Base-by-base conservation (phyloP, 2,797 vertebrate genomes). In the Phaenicophaeus curvirostris region DNA sequence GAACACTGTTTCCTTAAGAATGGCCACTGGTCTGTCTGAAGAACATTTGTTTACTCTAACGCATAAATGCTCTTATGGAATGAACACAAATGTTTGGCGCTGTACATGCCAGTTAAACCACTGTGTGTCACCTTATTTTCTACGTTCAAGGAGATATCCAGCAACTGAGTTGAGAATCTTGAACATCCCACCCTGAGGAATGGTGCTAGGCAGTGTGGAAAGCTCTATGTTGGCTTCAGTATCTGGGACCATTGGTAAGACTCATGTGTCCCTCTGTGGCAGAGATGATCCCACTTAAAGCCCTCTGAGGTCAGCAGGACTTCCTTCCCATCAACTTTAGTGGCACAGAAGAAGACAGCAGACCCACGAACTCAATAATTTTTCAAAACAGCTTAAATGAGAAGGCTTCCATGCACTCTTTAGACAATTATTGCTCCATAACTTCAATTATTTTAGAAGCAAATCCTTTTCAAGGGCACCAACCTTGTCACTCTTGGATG, bases 211-310 rank as follows among this genome's bases (percentile, higher is more conserved):
- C 25, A 14, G 16, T n/a, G 21, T 46, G 15, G 11, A 33, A 53
- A 93, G 8, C 6, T 42, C 67, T 55, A 13, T 42, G 18, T 37
- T 73, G 14, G 25, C 28, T 92, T 89, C 30, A 53, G 33, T 17
- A 30, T 21, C 13, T 61, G n/a, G 19, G 8, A 62, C 39, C 6
- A 27, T 17, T 1, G 1, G 9, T 57, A n/a, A 87, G 13, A 53
- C 6, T 59, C 27, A 13, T 2, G 2, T 5, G 85, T 76, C 15
- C 37, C 35, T 80, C 12, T 20, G 18, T 0, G 0, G 16, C 23
- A 58, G 39, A 13, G 31, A 28, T 3, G 1, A 42, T 84, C 14
- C 21, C n/a, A 61, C 7, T 2, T 5, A 37, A 42, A 72, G 14
- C 9, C 30, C 61, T 44, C 15, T 54, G 19, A 77, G 65, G 28